Evolutionary conservation across 2,888 invertebrate genomes (phyloP).

Genomic region (Caenorhabditis uteleia): DNA sequence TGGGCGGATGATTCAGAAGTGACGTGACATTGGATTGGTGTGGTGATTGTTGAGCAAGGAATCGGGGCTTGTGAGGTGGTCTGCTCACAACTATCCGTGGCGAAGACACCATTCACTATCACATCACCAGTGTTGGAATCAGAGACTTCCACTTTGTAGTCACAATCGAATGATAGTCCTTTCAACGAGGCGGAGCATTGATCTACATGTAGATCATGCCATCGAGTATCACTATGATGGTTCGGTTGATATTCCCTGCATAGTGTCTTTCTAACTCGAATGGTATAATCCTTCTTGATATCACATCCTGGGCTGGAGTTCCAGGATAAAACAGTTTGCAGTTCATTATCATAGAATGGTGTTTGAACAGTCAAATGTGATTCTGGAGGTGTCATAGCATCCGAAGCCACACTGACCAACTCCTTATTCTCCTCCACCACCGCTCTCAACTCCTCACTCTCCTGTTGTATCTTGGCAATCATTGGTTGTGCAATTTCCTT

Average conservation of each 20-base stretch:
- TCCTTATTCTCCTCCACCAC: background rate
- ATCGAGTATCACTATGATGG: conserved; percentile 42
- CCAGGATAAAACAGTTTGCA: conserved; percentile 52
- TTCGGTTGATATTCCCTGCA: conserved; percentile 54
- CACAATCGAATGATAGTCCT: conserved; percentile 58
- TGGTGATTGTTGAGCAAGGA: conserved; percentile 40
- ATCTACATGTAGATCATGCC: conserved; percentile 45
- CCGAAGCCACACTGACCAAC: background rate
- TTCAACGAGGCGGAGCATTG: conserved; percentile 56
- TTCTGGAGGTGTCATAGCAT: background rate
- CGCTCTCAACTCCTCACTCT: conserved; percentile 22
- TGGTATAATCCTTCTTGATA: conserved; percentile 35
- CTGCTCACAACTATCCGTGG: conserved; percentile 49
- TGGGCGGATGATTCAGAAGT: conserved; percentile 23
- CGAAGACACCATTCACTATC: conserved; percentile 43
- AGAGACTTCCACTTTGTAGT: conserved; percentile 50
- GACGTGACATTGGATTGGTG: conserved; percentile 44
- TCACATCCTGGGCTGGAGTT: conserved; percentile 40
- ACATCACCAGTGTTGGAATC: conserved; percentile 12
- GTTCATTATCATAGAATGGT: conserved; percentile 39
- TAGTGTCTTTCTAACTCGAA: conserved; percentile 48
- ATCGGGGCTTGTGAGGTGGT: conserved; percentile 44
- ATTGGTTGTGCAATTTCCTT: conserved; percentile 4
- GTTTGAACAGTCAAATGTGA: conserved; percentile 22
- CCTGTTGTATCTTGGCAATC: conserved; percentile 6